These are phyloP conservation scores for Drosophila busckii DNA, from an alignment of 1,140 invertebrate species.

Conservation along the genomic window DNA sequence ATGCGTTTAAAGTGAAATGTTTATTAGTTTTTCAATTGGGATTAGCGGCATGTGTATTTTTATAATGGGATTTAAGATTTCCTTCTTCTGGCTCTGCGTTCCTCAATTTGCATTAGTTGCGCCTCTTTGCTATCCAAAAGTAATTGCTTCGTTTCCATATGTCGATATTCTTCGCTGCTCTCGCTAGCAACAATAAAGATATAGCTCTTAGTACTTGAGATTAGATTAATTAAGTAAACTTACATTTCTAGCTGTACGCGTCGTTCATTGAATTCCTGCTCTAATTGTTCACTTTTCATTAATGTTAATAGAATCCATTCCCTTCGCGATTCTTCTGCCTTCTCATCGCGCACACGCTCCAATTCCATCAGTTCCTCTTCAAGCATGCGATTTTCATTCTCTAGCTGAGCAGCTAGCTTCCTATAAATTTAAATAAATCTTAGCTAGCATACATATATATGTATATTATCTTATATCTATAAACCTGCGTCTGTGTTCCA, in stretches of 20 bases:
- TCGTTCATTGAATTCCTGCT: conserved; percentile 38
- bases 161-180: conserved; percentile 52
- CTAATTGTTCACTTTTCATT: conserved; percentile 29
- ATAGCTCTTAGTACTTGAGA: not conserved
- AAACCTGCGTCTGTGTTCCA: conserved; percentile 40
- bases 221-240: not conserved
- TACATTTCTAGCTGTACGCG: conserved; percentile 60
- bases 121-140: conserved; percentile 49
- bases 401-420: conserved; percentile 29
- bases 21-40: too few relatives aligned
- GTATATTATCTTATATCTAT: too few relatives aligned
- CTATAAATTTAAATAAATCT: too few relatives aligned
- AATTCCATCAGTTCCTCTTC: conserved; percentile 36
- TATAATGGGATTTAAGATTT: too few relatives aligned
- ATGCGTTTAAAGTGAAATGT: too few relatives aligned
- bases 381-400: conserved; percentile 23
- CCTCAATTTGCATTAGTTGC: conserved; percentile 61
- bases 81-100: too few relatives aligned
- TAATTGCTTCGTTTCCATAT: conserved; percentile 45
- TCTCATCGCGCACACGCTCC: conserved; percentile 15
- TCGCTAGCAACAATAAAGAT: conserved; percentile 32
- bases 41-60: too few relatives aligned
- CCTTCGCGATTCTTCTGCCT: conserved; percentile 27
- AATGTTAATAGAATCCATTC: conserved; percentile 55
- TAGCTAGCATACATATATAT: too few relatives aligned